Base-by-base conservation (phyloP, 2,888 invertebrate genomes). In the Thymelicus sylvestris region DNA sequence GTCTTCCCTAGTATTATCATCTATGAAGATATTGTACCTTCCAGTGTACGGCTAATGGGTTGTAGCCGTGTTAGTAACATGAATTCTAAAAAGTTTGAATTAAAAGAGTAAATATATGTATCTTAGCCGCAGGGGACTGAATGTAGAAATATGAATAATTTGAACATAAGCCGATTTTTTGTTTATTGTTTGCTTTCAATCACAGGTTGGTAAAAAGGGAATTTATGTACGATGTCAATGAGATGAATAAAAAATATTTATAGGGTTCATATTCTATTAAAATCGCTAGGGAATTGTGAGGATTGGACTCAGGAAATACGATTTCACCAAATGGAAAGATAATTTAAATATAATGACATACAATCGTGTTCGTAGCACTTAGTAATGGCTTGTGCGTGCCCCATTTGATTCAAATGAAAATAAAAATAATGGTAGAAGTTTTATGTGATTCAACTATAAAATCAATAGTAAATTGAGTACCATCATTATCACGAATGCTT, bases 51-150 rank as follows among this genome's bases (percentile, higher is more conserved):
- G 5, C 6, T 50, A 50, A 50, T 52, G 52, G 52, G 52, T 52
- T 52, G 52, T 52, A 55, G 12, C 12, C 55, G 31, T 10, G 24
- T 24, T 24, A 24, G 24, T 55, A 55, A 24, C 19, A 55, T 19
- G 7, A 15, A 52, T 6, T 52, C 15, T 19, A 6, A 19, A 7
- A 41, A 48, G 8, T 39, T 60, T 39, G 41, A 62, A 31, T 68
- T 47, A 57, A 68, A 68, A 7, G 52, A 47, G 63, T 57, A 63
- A 63, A 68, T 59, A n/a, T 61, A 39, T 15, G 24, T 44, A 38
- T 62, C 13, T 52, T 57, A 47, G 44, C 15, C 47, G 47, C 15
- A 48, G 55, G 68, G 38, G 63, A 15, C 44, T 69, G 31, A 57
- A 63, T 63, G 38, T 44, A 63, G 47, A 67, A 15, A n/a, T 48